Conservation (phyloP, 2,113 vertebrate species). For the Rhegmatorhina hoffmannsi region DNA sequence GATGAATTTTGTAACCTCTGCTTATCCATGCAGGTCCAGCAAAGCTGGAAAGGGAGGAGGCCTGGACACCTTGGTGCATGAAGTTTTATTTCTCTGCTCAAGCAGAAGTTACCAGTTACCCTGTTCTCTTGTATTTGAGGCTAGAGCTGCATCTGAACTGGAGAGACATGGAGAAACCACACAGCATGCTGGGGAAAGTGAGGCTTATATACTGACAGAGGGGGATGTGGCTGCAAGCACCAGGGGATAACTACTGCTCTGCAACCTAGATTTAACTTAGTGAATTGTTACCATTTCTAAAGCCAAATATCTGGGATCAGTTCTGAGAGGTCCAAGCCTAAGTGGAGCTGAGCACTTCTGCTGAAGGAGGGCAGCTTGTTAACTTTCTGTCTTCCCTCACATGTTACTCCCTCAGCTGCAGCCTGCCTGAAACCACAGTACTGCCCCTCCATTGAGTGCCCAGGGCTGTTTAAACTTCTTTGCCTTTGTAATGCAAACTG, state of each 20-base stretch:
- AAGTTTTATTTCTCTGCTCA: background rate
- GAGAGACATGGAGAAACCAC: background rate
- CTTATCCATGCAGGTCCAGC: background rate
- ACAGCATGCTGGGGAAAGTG: background rate
- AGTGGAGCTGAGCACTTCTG: background rate
- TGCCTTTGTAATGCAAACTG: background rate
- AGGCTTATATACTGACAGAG: background rate
- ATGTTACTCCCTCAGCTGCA: background rate
- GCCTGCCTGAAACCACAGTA: background rate
- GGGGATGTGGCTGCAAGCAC: background rate
- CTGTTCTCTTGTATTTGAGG: background rate
- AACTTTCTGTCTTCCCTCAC: background rate
- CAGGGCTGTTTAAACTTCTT: background rate
- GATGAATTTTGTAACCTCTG: background rate
- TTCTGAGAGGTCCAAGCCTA: background rate
- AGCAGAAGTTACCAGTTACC: background rate
- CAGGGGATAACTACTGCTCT: background rate
- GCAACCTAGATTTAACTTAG: background rate
- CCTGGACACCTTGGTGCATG: rapidly evolving
- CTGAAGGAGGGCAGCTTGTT: background rate
- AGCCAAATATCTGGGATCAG: background rate
- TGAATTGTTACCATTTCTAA: background rate
- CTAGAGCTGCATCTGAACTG: background rate
- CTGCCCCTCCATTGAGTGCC: background rate
- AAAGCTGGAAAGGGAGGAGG: background rate